These are phyloP conservation scores for Reinhardtius hippoglossoides DNA, from an alignment of 2,113 vertebrate species.

Conservation along the genomic window DNA sequence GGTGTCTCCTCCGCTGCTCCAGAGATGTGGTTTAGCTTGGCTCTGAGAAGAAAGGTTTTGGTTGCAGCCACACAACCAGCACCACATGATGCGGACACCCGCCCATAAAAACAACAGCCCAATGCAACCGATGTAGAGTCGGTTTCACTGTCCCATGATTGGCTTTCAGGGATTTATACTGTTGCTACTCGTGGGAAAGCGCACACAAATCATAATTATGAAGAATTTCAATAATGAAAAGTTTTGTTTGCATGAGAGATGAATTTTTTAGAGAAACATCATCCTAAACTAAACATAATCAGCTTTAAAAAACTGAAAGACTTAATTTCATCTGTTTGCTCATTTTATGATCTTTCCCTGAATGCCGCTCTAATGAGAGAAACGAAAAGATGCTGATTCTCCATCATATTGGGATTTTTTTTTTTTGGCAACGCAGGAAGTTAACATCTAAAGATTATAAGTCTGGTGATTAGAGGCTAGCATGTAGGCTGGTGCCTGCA, in stretches of 20 bases:
- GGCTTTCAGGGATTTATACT: background rate
- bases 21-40: slow-evolving; percentile 54
- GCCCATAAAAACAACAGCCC: slow-evolving; percentile 54
- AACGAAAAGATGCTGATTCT: slow-evolving; percentile 15
- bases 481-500: slow-evolving; percentile 60
- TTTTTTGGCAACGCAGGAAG: slow-evolving; percentile 42
- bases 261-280: background rate
- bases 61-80: slow-evolving; percentile 46
- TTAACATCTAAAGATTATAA: slow-evolving; percentile 56
- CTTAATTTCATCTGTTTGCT: slow-evolving; percentile 43
- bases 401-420: slow-evolving; percentile 8
- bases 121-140: slow-evolving; percentile 8
- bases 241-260: background rate
- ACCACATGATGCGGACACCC: slow-evolving; percentile 51
- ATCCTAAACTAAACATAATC: slow-evolving; percentile 33
- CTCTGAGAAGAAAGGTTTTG: slow-evolving; percentile 55
- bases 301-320: slow-evolving; percentile 38
- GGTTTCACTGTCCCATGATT: slow-evolving; percentile 20
- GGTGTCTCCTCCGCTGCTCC: slow-evolving; percentile 28
- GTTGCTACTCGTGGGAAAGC: background rate
- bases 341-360: slow-evolving; percentile 43
- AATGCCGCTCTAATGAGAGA: slow-evolving; percentile 44
- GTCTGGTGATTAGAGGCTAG: slow-evolving; percentile 67
- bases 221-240: slow-evolving; percentile 5
- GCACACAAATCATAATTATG: background rate